Conservation (phyloP, 2,888 invertebrate genomes). For the Sminthurinus aureus region DNA sequence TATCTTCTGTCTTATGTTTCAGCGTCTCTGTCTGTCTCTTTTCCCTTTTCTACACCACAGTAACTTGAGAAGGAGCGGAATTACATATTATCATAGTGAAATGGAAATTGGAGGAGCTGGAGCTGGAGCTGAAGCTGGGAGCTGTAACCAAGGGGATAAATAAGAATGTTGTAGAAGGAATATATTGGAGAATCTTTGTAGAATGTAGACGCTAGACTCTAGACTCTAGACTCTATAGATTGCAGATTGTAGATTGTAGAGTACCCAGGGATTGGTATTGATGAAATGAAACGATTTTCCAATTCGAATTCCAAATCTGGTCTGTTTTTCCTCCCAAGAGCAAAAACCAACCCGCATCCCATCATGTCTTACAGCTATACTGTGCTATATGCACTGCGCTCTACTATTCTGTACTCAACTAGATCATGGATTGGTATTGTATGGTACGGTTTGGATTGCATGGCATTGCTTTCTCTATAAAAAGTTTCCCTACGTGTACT, state of each 20-base stretch:
- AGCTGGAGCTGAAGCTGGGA: neutral
- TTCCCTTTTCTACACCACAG: no score
- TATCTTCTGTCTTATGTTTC: neutral
- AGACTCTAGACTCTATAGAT: neutral
- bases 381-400: no score
- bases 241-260: neutral
- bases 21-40: no score
- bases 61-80: no score
- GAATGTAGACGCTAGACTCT: neutral
- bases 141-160: neutral
- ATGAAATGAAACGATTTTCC: conserved; percentile 32
- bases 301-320: conserved; percentile 18
- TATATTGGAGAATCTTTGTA: neutral
- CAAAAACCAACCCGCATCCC: neutral
- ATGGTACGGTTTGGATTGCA: no score
- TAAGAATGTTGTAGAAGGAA: neutral
- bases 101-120: no score
- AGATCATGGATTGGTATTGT: no score
- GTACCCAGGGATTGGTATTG: conserved; percentile 21
- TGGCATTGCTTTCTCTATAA: no score
- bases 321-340: conserved; percentile 1
- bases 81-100: no score
- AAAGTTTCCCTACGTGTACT: no score
- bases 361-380: neutral
- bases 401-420: no score